phyloP scores from a whole-genome alignment of 2,888 invertebrate genomes.

The Nomada lathburiana region DNA sequence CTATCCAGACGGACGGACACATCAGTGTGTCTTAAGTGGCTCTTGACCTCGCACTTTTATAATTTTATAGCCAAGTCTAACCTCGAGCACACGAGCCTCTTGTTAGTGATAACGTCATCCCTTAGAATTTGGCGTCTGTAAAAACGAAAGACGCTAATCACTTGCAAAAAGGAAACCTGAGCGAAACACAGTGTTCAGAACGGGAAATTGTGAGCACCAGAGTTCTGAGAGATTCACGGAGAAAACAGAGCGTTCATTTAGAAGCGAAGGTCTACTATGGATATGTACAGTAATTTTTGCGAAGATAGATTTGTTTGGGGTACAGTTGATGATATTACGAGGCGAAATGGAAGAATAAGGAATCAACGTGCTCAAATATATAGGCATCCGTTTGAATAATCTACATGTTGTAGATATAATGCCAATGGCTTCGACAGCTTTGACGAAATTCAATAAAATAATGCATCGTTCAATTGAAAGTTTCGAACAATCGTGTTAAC shows the following conservation, averaged over 20 bases:
- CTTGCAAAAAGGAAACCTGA: conserved; percentile 17
- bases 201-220: not conserved
- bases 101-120: conserved; percentile 54
- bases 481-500: not conserved
- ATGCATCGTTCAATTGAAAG: not conserved
- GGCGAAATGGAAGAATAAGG: not conserved
- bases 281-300: not conserved
- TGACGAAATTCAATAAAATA: not conserved
- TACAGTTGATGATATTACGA: not conserved
- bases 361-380: not conserved
- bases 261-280: not conserved
- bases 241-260: not conserved
- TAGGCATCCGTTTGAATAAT: not conserved
- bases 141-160: conserved; percentile 40
- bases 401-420: not conserved
- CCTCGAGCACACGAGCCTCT: conserved; percentile 42
- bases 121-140: conserved; percentile 32
- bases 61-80: conserved; percentile 50
- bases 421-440: not conserved
- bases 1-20: conserved; percentile 50
- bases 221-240: not conserved
- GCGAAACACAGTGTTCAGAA: not conserved
- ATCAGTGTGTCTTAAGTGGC: conserved; percentile 68
- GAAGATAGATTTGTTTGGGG: not conserved
- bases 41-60: conserved; percentile 70